A percentile compares a stretch with the other conserved stretches of the same genome.
phyloP scores from a whole-genome alignment of 2,113 vertebrate species.

The Canis aureus region DNA sequence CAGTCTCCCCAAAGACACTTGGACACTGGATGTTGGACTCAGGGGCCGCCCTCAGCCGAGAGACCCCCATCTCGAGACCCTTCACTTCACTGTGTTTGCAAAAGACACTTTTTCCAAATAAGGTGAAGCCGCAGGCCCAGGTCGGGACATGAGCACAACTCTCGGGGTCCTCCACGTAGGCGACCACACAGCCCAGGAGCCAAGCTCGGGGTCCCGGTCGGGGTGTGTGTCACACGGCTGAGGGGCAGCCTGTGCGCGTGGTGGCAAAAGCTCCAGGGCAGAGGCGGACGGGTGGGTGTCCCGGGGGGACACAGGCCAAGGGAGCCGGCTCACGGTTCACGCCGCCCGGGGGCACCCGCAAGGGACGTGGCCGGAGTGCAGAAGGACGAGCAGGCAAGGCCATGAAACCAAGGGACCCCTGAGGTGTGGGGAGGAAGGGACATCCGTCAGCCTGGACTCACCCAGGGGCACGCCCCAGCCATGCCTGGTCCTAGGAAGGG shows the following conservation, averaged over 20 bases:
- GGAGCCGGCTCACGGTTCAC: background rate
- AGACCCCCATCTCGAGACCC: background rate
- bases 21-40: background rate
- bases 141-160: background rate
- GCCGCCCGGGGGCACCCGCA: rapidly evolving
- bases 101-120: background rate
- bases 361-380: rapidly evolving
- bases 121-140: background rate
- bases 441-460: too few species aligned
- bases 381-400: background rate
- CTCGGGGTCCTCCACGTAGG: background rate
- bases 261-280: background rate
- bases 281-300: background rate
- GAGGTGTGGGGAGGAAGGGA: background rate
- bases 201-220: too few species aligned
- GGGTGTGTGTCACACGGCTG: background rate
- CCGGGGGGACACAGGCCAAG: background rate
- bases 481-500: background rate
- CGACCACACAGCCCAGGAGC: background rate
- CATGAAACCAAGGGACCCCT: background rate
- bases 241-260: background rate
- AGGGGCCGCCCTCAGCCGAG: background rate
- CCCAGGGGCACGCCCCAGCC: background rate
- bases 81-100: background rate
- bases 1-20: background rate